Base-by-base conservation (phyloP, 2,797 vertebrate species). In the Eulemur mongoz region DNA sequence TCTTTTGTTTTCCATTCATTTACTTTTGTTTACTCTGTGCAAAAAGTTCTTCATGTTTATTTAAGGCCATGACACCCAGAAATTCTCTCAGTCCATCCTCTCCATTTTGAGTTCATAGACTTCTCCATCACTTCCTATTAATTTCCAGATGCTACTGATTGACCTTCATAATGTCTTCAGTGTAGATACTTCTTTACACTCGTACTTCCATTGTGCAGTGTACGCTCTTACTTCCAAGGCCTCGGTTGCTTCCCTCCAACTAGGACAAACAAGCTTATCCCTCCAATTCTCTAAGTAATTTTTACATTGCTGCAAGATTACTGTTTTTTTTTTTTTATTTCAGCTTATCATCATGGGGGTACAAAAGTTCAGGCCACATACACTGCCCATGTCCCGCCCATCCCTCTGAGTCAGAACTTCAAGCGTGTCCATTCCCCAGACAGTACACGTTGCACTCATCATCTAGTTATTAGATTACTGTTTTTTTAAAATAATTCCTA, bases 401-500 rank as follows among this genome's bases (percentile, higher is more conserved):
- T 43, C 43, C 43, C 43, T 9, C 8, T 9, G 43, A 43, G 8
- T 43, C 43, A 8, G 43, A 43, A 9, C 43, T 43, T 43, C 43
- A 43, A 43, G 43, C 43, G 43, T 43, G 43, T 43, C 43, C 43
- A 43, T 43, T 43, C 43, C 43, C 43, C 7, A 9, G 43, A 43
- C 43, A 43, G 43, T 43, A 9, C 43, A 1, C 8, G 6, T 43
- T 9, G 43, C 43, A 43, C 43, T 43, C 43, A 9, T 43, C 43
- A 43, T 43, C 7, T 43, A 43, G 40, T 40, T 40, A 40, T 40
- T 40, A 3, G 1, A 40, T 86, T 54, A 96, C 80, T 38, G 14
- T 38, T 75, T 95, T 65, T 61, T 91, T 75, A 70, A 45, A 40
- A 70, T 76, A 86, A 89, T 82, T 95, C 4, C n/a, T 75, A 40